Conservation (phyloP, 2,888 invertebrate genomes). For the Lasioglossum pauxillum region DNA sequence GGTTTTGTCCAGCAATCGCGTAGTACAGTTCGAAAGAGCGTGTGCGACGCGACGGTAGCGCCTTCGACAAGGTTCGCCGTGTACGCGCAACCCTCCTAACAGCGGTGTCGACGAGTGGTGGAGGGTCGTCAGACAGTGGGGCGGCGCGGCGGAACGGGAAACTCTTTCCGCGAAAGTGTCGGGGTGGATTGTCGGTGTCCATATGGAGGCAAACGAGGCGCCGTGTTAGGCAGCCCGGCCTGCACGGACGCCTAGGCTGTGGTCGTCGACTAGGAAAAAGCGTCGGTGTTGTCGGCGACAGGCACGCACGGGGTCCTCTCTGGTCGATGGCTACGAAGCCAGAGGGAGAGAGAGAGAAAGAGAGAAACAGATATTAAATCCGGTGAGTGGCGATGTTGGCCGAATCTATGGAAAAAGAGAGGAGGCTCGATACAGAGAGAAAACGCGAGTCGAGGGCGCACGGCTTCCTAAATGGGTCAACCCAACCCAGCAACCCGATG, state of each 20-base stretch:
- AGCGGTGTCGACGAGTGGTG: constrained; percentile 28
- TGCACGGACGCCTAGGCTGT: constrained; percentile 74
- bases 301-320: neutral
- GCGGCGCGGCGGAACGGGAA: constrained; percentile 48
- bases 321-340: neutral
- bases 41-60: constrained; percentile 46
- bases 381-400: constrained; percentile 51
- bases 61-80: constrained; percentile 37
- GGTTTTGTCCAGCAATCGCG: constrained; percentile 3
- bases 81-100: constrained; percentile 35
- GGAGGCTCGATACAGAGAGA: constrained; percentile 14
- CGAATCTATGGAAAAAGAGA: neutral
- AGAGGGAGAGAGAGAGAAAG: neutral
- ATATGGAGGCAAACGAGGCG: constrained; percentile 77
- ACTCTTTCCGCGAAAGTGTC: constrained; percentile 52
- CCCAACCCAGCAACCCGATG: constrained; percentile 71
- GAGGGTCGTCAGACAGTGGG: constrained; percentile 25
- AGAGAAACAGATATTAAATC: constrained; percentile 20
- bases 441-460: constrained; percentile 53
- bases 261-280: neutral
- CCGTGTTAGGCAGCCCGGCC: constrained; percentile 77
- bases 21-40: constrained; percentile 5
- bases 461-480: constrained; percentile 76
- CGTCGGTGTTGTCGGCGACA: constrained; percentile 2
- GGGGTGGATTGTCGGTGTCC: constrained; percentile 61